Conservation (phyloP, 2,113 vertebrate species). For the Anser brachyrhynchus region DNA sequence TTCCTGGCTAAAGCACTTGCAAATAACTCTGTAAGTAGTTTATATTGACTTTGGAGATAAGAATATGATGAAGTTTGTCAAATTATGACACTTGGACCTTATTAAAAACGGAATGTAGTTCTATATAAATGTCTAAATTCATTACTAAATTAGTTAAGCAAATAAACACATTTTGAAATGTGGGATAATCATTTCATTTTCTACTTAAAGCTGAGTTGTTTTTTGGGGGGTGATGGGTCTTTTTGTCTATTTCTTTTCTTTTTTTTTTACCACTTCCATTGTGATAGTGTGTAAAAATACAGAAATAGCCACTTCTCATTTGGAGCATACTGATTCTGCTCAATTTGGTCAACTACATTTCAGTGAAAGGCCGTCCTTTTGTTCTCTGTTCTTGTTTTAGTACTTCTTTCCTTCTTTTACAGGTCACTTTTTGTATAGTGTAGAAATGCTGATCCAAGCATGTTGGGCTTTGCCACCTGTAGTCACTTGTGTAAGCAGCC, state of each 20-base stretch:
- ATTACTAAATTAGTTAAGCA: neutral
- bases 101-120: neutral
- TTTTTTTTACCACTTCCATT: neutral
- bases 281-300: neutral
- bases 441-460: conserved; percentile 48
- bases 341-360: neutral
- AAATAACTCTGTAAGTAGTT: neutral
- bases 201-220: neutral
- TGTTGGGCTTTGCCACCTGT: conserved; percentile 62
- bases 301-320: neutral
- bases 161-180: neutral
- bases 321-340: neutral
- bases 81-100: neutral
- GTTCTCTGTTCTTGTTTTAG: neutral
- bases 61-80: neutral
- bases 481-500: conserved; percentile 62
- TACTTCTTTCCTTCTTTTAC: neutral
- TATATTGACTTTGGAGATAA: conserved; percentile 30
- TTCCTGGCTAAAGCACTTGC: neutral
- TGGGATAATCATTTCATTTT: neutral
- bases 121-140: neutral
- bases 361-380: neutral
- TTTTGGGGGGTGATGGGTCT: neutral
- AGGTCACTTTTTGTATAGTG: neutral
- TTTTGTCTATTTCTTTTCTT: neutral